Conservation (phyloP, 2,113 vertebrate species). For the Ardeotis arabs region DNA sequence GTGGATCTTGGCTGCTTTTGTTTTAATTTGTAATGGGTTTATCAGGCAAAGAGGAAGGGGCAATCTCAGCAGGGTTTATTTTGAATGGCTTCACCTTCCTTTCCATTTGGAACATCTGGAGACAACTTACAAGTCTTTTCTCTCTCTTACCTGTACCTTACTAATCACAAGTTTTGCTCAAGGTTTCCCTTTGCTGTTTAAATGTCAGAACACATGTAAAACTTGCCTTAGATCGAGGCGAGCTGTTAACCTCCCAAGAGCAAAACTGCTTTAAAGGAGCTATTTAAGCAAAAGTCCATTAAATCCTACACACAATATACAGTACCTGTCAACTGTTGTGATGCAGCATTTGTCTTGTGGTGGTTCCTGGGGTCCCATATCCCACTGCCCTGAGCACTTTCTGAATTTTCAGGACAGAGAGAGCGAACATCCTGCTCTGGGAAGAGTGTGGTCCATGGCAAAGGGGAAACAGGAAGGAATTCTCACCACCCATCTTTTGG, state of each 20-base stretch:
- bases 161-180: background rate
- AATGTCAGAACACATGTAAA: background rate
- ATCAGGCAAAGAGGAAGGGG: slow-evolving; percentile 3
- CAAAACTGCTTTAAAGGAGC: background rate
- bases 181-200: background rate
- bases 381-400: background rate
- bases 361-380: background rate
- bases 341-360: background rate
- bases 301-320: background rate
- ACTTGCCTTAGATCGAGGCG: background rate
- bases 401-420: background rate
- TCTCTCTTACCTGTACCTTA: background rate
- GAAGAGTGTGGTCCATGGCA: background rate
- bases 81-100: background rate
- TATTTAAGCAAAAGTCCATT: background rate
- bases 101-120: background rate
- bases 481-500: slow-evolving; percentile 64
- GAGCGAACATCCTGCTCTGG: background rate
- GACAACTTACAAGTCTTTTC: background rate
- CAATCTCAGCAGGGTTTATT: background rate
- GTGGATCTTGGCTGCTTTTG: background rate
- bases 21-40: slow-evolving; percentile 3
- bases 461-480: slow-evolving; percentile 2
- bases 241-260: background rate
- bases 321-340: background rate